These are phyloP conservation scores for Latrodectus hesperus DNA, from an alignment of 2,888 invertebrate genomes.

Conservation along the genomic window DNA sequence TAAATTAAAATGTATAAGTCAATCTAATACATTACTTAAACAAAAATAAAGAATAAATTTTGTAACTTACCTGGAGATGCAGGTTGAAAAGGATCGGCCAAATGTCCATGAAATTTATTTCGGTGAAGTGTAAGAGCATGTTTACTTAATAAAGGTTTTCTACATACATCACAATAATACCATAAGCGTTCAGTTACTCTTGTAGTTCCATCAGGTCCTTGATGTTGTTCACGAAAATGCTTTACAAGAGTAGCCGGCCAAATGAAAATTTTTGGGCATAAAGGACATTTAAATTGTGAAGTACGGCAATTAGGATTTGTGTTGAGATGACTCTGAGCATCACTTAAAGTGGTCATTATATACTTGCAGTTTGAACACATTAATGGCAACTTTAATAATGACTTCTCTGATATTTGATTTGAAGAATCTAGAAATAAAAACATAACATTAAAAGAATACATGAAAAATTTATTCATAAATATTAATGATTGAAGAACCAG, in stretches of 20 bases:
- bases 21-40: background rate
- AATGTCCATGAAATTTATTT: slow-evolving; percentile 64
- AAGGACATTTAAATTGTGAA: slow-evolving; percentile 58
- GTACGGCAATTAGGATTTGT: slow-evolving; percentile 58
- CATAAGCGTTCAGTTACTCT: slow-evolving; percentile 52
- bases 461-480: too few species aligned
- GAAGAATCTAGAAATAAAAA: slow-evolving; percentile 2
- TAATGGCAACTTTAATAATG: slow-evolving; percentile 42
- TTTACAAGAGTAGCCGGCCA: slow-evolving; percentile 67
- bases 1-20: slow-evolving; percentile 12
- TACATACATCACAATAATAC: slow-evolving; percentile 68
- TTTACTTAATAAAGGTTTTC: slow-evolving; percentile 60
- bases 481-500: too few species aligned
- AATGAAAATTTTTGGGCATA: slow-evolving; percentile 66
- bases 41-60: background rate
- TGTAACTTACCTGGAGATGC: slow-evolving; percentile 35
- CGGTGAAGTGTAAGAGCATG: slow-evolving; percentile 61
- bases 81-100: slow-evolving; percentile 15
- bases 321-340: slow-evolving; percentile 62
- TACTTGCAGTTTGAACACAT: slow-evolving; percentile 50
- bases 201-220: slow-evolving; percentile 49
- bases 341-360: slow-evolving; percentile 50
- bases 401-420: slow-evolving; percentile 27
- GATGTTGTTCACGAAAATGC: slow-evolving; percentile 62
- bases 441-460: too few species aligned